phyloP scores from a whole-genome alignment of 2,797 vertebrate species.

The Tenualosa thibaudeaui region DNA sequence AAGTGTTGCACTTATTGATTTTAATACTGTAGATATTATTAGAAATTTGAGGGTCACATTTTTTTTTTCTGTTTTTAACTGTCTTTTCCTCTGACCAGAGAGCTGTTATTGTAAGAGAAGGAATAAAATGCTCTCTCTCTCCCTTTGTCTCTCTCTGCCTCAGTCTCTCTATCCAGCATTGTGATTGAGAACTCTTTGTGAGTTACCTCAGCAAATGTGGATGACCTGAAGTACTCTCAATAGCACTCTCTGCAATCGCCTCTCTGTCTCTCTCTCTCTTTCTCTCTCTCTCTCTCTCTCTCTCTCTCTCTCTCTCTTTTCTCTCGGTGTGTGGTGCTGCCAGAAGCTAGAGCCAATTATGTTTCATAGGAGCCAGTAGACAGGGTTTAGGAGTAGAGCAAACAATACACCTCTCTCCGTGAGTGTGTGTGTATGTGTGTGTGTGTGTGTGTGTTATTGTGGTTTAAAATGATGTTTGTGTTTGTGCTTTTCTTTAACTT shows the following conservation, averaged over 20 bases:
- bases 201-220: constrained; percentile 8
- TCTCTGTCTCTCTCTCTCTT: neutral
- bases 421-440: neutral
- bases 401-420: neutral
- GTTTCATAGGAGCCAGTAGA: constrained; percentile 11
- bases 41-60: neutral
- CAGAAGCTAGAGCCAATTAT: neutral
- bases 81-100: neutral
- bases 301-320: neutral
- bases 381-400: neutral
- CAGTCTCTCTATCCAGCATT: neutral
- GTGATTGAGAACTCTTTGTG: constrained; percentile 8
- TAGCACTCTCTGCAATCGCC: neutral
- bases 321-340: neutral
- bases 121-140: neutral
- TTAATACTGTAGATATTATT: neutral
- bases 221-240: constrained; percentile 25
- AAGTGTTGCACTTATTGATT: too few relatives aligned
- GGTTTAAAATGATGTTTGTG: neutral
- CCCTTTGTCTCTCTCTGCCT: neutral
- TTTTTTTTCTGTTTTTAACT: neutral
- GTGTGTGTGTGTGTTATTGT: neutral
- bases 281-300: neutral
- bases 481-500: neutral
- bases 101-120: neutral